These are phyloP conservation scores for Zapus hudsonius DNA, from an alignment of 2,113 vertebrate species.

Conservation along the genomic window DNA sequence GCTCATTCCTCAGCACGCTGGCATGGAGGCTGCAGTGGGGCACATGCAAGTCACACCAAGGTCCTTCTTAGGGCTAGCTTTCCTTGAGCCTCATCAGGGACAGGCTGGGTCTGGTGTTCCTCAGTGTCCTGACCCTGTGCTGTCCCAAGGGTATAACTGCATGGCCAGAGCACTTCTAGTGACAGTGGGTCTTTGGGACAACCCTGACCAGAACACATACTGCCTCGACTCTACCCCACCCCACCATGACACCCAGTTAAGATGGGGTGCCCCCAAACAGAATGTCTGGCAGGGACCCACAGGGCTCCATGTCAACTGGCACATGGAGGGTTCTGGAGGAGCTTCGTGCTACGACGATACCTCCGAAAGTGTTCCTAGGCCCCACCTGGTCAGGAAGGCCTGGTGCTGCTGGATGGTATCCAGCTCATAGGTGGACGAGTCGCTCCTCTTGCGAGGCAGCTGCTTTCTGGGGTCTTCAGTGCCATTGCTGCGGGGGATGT, in stretches of 20 bases:
- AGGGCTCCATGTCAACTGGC: rapidly evolving
- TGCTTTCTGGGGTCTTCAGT: constrained; percentile 91
- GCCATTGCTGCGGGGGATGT: constrained; percentile 90
- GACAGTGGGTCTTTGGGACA: neutral
- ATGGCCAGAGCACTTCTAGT: neutral
- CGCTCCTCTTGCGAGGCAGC: constrained; percentile 93
- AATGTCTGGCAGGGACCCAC: neutral
- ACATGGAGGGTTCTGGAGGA: neutral
- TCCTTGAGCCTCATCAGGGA: neutral
- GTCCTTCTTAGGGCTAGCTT: neutral
- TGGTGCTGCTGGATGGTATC: constrained; percentile 97
- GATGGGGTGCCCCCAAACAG: too few species aligned
- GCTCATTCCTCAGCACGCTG: constrained; percentile 91
- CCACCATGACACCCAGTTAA: neutral
- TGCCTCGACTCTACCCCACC: too few species aligned
- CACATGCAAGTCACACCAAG: rapidly evolving
- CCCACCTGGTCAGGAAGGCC: constrained; percentile 95
- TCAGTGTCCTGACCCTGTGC: neutral
- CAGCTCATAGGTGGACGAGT: constrained; percentile 95
- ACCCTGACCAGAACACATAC: rapidly evolving
- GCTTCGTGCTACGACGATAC: neutral
- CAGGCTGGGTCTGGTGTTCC: neutral
- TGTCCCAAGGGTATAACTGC: neutral
- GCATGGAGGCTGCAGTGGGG: constrained; percentile 91
- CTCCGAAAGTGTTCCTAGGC: neutral